Conservation (phyloP, 2,113 vertebrate genomes). For the Petrocephalus zakoni region DNA sequence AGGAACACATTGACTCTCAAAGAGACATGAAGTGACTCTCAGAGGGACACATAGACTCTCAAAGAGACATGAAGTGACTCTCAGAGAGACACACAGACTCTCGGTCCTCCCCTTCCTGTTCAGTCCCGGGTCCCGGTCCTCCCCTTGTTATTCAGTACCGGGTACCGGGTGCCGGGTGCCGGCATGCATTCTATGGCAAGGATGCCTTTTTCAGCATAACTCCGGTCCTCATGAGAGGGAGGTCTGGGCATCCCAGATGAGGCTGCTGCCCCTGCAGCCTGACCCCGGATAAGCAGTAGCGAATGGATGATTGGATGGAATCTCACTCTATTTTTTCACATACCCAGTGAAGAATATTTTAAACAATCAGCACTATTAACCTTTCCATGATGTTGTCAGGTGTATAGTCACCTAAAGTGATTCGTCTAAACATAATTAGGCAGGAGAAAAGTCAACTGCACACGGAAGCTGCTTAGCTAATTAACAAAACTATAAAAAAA, state of each 20-base stretch:
- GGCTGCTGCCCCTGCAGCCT: background rate
- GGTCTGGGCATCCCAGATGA: background rate
- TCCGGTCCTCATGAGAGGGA: no score
- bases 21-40: background rate
- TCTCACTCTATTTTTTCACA: background rate
- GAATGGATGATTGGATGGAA: background rate
- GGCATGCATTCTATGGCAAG: no score
- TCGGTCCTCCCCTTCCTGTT: background rate
- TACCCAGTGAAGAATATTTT: background rate
- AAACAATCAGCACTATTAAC: background rate
- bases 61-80: background rate
- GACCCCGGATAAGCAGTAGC: background rate
- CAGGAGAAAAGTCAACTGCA: background rate
- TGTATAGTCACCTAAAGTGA: background rate
- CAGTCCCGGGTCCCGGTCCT: no score
- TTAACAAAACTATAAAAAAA: background rate
- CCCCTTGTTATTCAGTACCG: no score
- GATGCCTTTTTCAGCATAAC: no score
- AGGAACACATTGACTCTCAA: background rate
- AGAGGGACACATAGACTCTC: background rate
- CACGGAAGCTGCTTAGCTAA: background rate
- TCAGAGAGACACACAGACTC: background rate
- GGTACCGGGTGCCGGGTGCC: no score
- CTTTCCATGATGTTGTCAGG: background rate
- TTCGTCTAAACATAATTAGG: background rate